Evolutionary conservation across 2,113 vertebrate species (phyloP).

Genomic region (Sialia sialis): DNA sequence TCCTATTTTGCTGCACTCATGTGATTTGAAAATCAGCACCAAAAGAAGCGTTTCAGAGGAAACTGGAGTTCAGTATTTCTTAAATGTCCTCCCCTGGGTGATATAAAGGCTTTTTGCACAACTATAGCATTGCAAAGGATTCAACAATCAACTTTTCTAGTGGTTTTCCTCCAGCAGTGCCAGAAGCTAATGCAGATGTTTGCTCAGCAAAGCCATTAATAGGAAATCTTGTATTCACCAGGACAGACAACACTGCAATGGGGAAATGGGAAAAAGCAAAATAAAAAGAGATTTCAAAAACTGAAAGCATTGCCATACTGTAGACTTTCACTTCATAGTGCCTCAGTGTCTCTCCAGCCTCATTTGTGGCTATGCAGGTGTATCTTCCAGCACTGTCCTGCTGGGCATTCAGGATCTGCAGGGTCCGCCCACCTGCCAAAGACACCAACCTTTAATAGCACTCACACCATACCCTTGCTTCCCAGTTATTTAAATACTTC

Average conservation of each 20-base stretch:
- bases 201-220: neutral
- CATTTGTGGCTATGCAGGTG: conserved; percentile 91
- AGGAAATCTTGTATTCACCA: neutral
- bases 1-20: neutral
- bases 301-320: conserved; percentile 73
- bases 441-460: neutral
- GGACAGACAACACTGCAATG: neutral
- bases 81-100: neutral
- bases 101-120: neutral
- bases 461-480: neutral
- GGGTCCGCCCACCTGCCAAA: conserved; percentile 84
- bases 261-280: neutral
- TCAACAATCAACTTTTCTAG: neutral
- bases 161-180: neutral
- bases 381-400: conserved; percentile 86
- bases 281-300: neutral
- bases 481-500: neutral
- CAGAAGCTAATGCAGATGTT: neutral
- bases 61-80: neutral
- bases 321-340: conserved; percentile 93
- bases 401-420: conserved; percentile 91
- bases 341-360: conserved; percentile 89
- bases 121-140: neutral
- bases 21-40: neutral
- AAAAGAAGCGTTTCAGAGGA: neutral